Percentiles rank a stretch among this genome's conserved stretches.
phyloP scores from a whole-genome alignment of 2,113 vertebrate species.

The Neopipo cinnamomea region DNA sequence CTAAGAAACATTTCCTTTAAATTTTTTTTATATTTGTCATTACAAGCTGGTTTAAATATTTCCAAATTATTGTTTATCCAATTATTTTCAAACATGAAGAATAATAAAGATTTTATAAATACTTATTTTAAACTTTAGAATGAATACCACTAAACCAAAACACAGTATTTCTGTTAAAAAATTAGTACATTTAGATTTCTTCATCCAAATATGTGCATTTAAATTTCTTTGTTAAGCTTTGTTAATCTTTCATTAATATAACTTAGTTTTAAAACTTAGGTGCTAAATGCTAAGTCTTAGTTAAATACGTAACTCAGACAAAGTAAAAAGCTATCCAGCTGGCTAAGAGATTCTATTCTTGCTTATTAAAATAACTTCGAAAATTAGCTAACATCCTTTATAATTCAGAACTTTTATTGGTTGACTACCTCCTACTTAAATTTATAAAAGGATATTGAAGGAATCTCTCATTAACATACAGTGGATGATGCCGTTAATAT shows the following conservation, averaged over 20 bases:
- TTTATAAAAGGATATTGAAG: not conserved
- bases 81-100: not conserved
- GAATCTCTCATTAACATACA: not conserved
- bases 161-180: not conserved
- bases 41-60: not conserved
- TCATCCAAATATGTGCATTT: not conserved
- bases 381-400: not conserved
- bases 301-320: not conserved
- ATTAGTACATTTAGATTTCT: accelerated
- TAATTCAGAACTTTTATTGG: not conserved
- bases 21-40: not conserved
- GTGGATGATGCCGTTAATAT: not conserved
- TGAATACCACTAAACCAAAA: not conserved
- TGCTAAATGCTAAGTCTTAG: not conserved
- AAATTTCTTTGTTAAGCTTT: not conserved
- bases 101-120: not conserved
- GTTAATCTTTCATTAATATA: not conserved
- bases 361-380: not conserved
- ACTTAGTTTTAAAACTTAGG: not conserved
- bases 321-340: not conserved
- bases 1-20: accelerated
- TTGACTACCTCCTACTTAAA: not conserved
- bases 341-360: not conserved
- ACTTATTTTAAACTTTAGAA: not conserved
- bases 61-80: not conserved